These are phyloP conservation scores for Caiman crocodilus DNA, from an alignment of 2,797 vertebrate species.

Conservation along the genomic window DNA sequence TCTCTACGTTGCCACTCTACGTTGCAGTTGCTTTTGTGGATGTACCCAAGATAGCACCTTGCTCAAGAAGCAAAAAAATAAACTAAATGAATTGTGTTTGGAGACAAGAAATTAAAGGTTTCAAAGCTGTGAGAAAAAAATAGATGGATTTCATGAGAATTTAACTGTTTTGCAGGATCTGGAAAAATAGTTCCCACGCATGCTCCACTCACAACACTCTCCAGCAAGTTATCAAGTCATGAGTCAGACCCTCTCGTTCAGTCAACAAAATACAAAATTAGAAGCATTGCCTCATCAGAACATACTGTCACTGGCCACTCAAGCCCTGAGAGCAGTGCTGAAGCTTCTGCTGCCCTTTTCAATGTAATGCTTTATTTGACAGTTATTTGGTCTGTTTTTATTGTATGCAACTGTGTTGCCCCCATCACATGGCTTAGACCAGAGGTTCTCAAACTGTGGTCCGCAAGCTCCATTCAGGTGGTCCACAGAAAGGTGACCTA, in stretches of 20 bases:
- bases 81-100: rapidly evolving
- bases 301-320: rapidly evolving
- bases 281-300: background rate
- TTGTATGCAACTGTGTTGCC: no score
- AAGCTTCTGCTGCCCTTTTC: rapidly evolving
- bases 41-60: background rate
- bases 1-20: background rate
- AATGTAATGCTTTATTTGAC: no score
- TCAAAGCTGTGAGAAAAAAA: background rate
- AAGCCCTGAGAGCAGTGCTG: rapidly evolving
- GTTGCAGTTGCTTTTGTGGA: background rate
- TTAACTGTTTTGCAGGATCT: background rate
- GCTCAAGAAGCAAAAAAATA: background rate
- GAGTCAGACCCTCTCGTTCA: no score
- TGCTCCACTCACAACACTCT: background rate
- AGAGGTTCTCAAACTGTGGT: no score
- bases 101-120: background rate
- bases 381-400: no score
- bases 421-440: no score
- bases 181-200: background rate
- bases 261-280: background rate
- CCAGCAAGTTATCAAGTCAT: rapidly evolving
- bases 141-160: constrained; percentile 15
- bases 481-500: no score
- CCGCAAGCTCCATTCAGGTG: no score